Evolutionary conservation across 2,797 vertebrate genomes (phyloP), one percentile per base, ranked within the genome.

Genomic region (Gila robusta): DNA sequence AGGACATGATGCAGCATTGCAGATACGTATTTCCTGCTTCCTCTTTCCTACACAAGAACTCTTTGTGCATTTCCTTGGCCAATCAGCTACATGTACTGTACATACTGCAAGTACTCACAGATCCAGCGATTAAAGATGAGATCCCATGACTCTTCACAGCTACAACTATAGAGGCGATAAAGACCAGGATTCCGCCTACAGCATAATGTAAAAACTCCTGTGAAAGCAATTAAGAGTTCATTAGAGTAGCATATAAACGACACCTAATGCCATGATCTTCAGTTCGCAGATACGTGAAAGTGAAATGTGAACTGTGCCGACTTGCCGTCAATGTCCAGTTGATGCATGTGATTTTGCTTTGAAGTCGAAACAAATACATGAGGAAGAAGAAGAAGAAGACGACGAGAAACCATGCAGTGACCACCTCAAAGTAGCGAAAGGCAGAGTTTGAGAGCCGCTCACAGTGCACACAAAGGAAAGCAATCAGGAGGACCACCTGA

Each of bases 151-250:
- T 94, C 86, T 95, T 97, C 67, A 95, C 93, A 0, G 96, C 96
- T 2, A 92, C 96, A 7, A 97, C 90, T 73, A 99, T 96, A 16
- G 97, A 97, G 83, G 95, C 98, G 81, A 99, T 96, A 69, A 97
- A 91, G 88, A 98, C 93, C 80, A 99, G 95, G 90, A 97, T 81
- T 26, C 96, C 95, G 8, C 97, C 97, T 0, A 98, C 93, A 2
- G 95, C 90, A 86, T 99, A 99, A 93, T 99, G 97, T 59, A 99
- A 96, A 86, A 98, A 96, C 92, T 99, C 98, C 98, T 99, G 94
- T 56, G 35, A 54, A 32, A 4, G 21, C 47, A 71, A 56, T 7
- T 1, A 37, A 4, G 21, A 47, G 11, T 8, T 6, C 5, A 23
- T 67, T 52, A 69, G 28, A 8, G 64, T 16, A 19, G 54, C 35